phyloP scores from a whole-genome alignment of 2,888 invertebrate species.

The Melinaea marsaeus region DNA sequence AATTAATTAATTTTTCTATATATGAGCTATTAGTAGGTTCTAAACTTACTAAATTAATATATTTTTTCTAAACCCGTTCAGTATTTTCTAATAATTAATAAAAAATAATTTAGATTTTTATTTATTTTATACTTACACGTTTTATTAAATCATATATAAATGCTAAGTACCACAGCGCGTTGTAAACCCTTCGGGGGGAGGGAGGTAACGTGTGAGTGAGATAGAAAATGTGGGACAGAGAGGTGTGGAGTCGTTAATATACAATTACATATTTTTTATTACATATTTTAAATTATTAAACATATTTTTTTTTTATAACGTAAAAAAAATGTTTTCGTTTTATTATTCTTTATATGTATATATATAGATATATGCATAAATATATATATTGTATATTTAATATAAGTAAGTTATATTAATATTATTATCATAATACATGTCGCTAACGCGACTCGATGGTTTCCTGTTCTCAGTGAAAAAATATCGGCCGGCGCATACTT shows the following conservation, averaged over 20 bases:
- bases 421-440: conserved; percentile 32
- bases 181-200: conserved; percentile 52
- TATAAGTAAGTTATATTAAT: conserved; percentile 16
- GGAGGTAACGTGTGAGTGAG: conserved; percentile 53
- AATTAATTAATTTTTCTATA: no score
- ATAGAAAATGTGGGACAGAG: conserved; percentile 42
- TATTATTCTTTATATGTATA: neutral
- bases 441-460: conserved; percentile 47
- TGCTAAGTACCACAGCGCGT: conserved; percentile 47
- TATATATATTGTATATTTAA: conserved; percentile 4
- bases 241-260: conserved; percentile 42
- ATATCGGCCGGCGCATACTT: conserved; percentile 74
- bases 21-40: no score
- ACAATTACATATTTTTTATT: conserved; percentile 1
- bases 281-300: neutral
- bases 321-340: neutral
- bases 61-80: no score
- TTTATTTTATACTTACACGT: conserved; percentile 8
- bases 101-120: no score
- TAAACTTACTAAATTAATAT: no score
- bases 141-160: conserved; percentile 10
- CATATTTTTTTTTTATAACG: neutral
- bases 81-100: no score
- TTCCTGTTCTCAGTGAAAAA: conserved; percentile 64
- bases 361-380: no score